Conservation (phyloP, 1,140 invertebrate genomes). For the Glossosoma conforme region DNA sequence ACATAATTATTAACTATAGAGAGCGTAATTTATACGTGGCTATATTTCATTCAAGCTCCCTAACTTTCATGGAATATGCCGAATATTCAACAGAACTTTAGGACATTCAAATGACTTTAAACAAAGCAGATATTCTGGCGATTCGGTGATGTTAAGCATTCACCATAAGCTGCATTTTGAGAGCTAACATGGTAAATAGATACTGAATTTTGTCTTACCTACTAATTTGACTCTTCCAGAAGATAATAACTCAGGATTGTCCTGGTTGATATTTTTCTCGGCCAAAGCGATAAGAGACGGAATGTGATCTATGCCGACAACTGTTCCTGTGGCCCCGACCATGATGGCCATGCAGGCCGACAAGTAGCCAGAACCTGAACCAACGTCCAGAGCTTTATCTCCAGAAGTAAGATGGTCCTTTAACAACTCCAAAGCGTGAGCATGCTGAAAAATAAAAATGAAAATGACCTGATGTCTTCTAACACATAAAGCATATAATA, state of each 20-base stretch:
- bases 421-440: slow-evolving; percentile 86
- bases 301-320: slow-evolving; percentile 92
- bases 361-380: slow-evolving; percentile 92
- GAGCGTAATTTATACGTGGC: too few species aligned
- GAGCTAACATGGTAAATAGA: too few species aligned
- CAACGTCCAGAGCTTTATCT: slow-evolving; percentile 84
- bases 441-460: slow-evolving; percentile 61
- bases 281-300: slow-evolving; percentile 74
- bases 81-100: too few species aligned
- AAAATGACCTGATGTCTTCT: too few species aligned
- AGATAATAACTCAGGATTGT: slow-evolving; percentile 63
- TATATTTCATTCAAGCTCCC: too few species aligned
- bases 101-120: too few species aligned
- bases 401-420: slow-evolving; percentile 77
- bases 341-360: slow-evolving; percentile 92
- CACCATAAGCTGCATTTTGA: too few species aligned
- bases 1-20: too few species aligned
- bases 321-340: slow-evolving; percentile 68
- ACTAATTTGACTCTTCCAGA: slow-evolving; percentile 64
- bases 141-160: too few species aligned
- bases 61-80: too few species aligned
- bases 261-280: slow-evolving; percentile 70
- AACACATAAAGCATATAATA: too few species aligned
- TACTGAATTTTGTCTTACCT: slow-evolving; percentile 46
- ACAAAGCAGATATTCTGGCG: too few species aligned